phyloP scores from a whole-genome alignment of 2,113 vertebrate species.

The Rhinoptilus africanus region DNA sequence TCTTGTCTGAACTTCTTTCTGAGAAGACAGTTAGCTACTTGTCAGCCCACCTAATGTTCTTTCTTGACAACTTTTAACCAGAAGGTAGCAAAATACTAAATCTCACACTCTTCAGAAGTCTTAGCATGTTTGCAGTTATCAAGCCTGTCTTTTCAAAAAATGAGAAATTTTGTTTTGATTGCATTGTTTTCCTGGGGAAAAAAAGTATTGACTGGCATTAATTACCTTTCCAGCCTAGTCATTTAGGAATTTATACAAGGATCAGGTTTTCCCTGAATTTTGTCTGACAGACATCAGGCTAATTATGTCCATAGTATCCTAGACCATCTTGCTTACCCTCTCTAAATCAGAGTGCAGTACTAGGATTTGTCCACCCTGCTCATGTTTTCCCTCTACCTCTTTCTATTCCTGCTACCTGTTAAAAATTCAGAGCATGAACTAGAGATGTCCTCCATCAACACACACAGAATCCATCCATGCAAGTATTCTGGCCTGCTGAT shows the following conservation, averaged over 20 bases:
- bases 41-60: neutral
- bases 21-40: neutral
- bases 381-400: neutral
- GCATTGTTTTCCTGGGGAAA: neutral
- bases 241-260: neutral
- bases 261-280: neutral
- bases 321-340: neutral
- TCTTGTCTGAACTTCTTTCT: neutral
- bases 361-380: neutral
- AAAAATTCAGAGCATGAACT: constrained; percentile 32
- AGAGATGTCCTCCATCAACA: constrained; percentile 28
- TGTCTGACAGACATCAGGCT: neutral
- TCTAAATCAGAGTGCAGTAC: neutral
- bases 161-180: neutral
- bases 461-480: neutral
- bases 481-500: constrained; percentile 9
- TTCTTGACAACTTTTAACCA: neutral
- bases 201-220: neutral
- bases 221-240: neutral
- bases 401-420: neutral
- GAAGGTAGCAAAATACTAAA: neutral
- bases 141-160: neutral
- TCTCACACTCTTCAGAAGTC: neutral
- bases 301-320: neutral
- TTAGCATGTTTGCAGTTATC: neutral